Evolutionary conservation across 2,888 invertebrate genomes (phyloP).

Genomic region (Nowickia ferox): DNA sequence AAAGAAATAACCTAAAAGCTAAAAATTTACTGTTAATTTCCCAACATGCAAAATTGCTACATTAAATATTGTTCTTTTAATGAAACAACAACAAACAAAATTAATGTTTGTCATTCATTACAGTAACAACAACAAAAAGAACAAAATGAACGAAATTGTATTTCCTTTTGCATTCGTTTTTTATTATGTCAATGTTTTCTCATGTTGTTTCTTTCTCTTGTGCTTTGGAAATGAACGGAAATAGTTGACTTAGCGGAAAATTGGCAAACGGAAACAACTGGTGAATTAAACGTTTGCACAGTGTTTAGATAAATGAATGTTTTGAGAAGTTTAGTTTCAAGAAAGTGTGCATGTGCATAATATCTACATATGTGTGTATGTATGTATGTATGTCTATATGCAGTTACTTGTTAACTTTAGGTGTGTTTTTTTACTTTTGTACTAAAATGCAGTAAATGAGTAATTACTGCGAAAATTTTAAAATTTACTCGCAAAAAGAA

Average conservation of each 20-base stretch:
- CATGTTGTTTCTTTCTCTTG: conserved; percentile 51
- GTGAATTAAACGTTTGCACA: conserved; percentile 66
- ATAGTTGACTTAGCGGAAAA: conserved; percentile 69
- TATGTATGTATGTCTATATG: too few species aligned
- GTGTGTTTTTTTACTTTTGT: too few species aligned
- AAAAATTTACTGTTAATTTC: conserved; percentile 37
- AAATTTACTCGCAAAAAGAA: too few species aligned
- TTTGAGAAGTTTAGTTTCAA: background rate
- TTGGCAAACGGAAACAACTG: conserved; percentile 70
- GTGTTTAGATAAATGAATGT: conserved; percentile 11
- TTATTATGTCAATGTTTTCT: conserved; percentile 69
- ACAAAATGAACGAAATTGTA: conserved; percentile 16
- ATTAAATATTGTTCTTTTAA: conserved; percentile 16
- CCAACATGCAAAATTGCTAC: background rate
- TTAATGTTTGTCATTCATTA: conserved; percentile 39
- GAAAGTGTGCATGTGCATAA: too few species aligned
- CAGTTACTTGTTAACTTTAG: too few species aligned
- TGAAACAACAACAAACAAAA: conserved; percentile 28
- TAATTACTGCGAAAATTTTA: too few species aligned
- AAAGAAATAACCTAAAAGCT: conserved; percentile 31
- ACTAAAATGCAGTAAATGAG: too few species aligned
- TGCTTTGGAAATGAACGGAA: conserved; percentile 58
- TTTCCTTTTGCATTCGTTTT: conserved; percentile 60
- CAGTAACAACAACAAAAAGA: conserved; percentile 13
- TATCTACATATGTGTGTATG: too few species aligned